phyloP scores from a whole-genome alignment of 2,888 invertebrate genomes.

The Kryphioiulus occultus region DNA sequence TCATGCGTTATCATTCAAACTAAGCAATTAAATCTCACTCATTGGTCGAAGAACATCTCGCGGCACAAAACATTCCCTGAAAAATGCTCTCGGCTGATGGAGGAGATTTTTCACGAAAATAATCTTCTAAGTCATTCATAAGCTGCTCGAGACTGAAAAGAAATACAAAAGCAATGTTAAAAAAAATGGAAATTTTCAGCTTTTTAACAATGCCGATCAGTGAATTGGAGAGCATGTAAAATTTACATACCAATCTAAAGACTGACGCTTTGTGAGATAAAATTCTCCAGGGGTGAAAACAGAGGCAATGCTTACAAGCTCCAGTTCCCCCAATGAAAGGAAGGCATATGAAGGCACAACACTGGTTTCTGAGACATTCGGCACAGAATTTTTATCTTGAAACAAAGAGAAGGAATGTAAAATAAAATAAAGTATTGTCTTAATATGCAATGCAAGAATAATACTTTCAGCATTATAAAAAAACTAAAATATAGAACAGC shows the following conservation, averaged over 20 bases:
- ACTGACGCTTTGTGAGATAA: slow-evolving; percentile 65
- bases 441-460: too few relatives aligned
- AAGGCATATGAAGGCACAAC: slow-evolving; percentile 65
- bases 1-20: too few relatives aligned
- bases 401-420: background rate
- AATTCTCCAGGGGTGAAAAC: slow-evolving; percentile 66
- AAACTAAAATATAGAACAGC: too few relatives aligned
- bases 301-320: slow-evolving; percentile 64
- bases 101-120: slow-evolving; percentile 4
- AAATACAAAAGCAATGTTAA: background rate
- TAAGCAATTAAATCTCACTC: background rate
- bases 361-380: background rate
- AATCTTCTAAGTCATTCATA: slow-evolving; percentile 43
- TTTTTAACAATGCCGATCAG: background rate
- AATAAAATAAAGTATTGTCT: background rate
- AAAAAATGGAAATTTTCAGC: background rate
- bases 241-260: slow-evolving; percentile 29
- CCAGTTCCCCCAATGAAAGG: slow-evolving; percentile 63
- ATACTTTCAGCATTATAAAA: background rate
- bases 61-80: slow-evolving; percentile 52
- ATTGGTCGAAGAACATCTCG: slow-evolving; percentile 51
- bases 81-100: background rate
- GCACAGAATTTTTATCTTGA: background rate
- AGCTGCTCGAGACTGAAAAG: slow-evolving; percentile 18
- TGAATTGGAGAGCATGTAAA: background rate